Base-by-base conservation (phyloP, 1,140 invertebrate species). In the Lordiphosa collinella region DNA sequence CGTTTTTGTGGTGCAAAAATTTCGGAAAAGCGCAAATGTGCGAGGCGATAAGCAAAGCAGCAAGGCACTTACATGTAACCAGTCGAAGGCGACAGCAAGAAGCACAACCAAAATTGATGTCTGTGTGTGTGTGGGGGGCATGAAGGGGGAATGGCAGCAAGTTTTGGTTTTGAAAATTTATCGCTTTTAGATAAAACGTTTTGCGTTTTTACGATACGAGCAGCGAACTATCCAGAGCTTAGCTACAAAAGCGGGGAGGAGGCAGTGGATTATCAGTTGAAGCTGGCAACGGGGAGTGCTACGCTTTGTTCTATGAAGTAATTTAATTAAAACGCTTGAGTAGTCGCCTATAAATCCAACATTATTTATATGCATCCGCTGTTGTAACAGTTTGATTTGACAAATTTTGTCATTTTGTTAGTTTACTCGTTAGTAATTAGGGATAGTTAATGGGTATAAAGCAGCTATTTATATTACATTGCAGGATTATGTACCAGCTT, bases 151-250 rank as follows among this genome's bases (percentile, higher is more conserved):
- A 60, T 65, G 55, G 65, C 71, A 44, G 49, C 61, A 74, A 74
- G 76, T 79, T 79, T 82, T 64, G 72, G 40, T 78, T 84, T 84
- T 82, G 46, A 59, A 82, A 82, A 84, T 84, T 84, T 84, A 84
- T 84, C 78, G 78, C 78, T 84, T 84, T 84, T 62, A 84, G 78
- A 84, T 84, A 84, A 84, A 84, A 84, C 78, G 78, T 84, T 84
- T 84, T 78, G 68, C 78, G 76, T 76, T 84, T 76, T 82, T 84
- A 82, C 76, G 76, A 82, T 71, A 73, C 54, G 66, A 76, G 56
- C 75, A 64, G 64, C 74, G 57, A 78, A 71, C 58, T 37, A 36
- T 47, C 43, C 16, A 57, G 25, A 22, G 36, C 18, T 25, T 25
- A 25, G 22, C 22, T 25, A 44, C 41, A 44, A 44, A 18, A 18